Evolutionary conservation across 2,888 invertebrate genomes (phyloP).

Genomic region (Meiosimyza platycephala): DNA sequence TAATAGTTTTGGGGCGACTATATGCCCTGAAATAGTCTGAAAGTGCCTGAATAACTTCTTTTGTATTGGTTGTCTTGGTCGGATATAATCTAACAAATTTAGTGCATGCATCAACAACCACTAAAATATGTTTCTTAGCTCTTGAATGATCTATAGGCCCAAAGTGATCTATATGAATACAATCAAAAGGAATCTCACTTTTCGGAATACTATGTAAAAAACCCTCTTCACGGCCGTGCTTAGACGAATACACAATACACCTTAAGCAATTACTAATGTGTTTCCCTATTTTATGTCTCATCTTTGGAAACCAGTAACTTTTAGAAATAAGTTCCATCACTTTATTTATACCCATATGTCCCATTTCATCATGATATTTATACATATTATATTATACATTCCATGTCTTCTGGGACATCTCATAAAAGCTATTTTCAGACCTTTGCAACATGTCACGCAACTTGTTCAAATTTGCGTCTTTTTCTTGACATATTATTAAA

Average conservation of each 20-base stretch:
- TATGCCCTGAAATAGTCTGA: slow-evolving; percentile 33
- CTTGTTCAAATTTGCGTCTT: not conserved
- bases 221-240: slow-evolving; percentile 23
- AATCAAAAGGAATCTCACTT: slow-evolving; percentile 48
- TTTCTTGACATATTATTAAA: slow-evolving; percentile 10
- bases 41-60: slow-evolving; percentile 31
- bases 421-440: slow-evolving; percentile 26
- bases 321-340: slow-evolving; percentile 12
- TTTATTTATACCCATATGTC: slow-evolving; percentile 32
- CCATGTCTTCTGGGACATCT: slow-evolving; percentile 35
- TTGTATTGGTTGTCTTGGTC: slow-evolving; percentile 5
- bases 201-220: slow-evolving; percentile 42
- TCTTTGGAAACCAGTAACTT: slow-evolving; percentile 35
- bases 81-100: slow-evolving; percentile 22
- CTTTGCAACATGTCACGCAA: not conserved
- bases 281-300: slow-evolving; percentile 10
- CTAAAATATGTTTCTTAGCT: slow-evolving; percentile 47
- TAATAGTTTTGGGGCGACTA: slow-evolving; percentile 41
- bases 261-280: slow-evolving; percentile 33
- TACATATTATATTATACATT: slow-evolving; percentile 33
- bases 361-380: slow-evolving; percentile 37
- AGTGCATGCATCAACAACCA: slow-evolving; percentile 51
- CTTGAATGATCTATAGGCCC: slow-evolving; percentile 47
- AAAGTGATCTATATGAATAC: slow-evolving; percentile 54
- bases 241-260: slow-evolving; percentile 32